phyloP scores from a whole-genome alignment of 2,113 vertebrate species.

The Sinocyclocheilus rhinocerous region DNA sequence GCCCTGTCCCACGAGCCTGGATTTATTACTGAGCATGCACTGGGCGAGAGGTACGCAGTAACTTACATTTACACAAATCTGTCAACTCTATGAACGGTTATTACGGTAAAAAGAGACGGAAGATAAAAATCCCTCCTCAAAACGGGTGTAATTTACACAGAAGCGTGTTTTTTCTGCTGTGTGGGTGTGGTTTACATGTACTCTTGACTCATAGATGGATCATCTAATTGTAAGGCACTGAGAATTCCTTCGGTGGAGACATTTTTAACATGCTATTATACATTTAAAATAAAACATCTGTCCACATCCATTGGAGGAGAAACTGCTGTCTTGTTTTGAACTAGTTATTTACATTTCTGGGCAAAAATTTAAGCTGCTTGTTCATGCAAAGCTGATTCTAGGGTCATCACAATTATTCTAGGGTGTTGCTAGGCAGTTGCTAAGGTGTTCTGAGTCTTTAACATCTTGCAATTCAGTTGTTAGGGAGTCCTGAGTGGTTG shows the following conservation, averaged over 20 bases:
- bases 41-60: constrained; percentile 11
- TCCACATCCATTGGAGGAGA: too few species aligned
- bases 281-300: too few species aligned
- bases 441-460: too few species aligned
- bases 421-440: too few species aligned
- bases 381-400: background rate
- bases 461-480: too few species aligned
- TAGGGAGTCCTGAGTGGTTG: too few species aligned
- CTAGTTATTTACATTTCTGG: too few species aligned
- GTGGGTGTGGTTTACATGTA: constrained; percentile 1
- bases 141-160: too few species aligned
- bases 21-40: constrained; percentile 40
- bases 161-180: background rate
- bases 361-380: background rate
- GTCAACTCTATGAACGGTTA: constrained; percentile 19
- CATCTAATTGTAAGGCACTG: constrained; percentile 15
- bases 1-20: constrained; percentile 30
- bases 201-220: constrained; percentile 9
- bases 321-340: too few species aligned
- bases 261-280: background rate
- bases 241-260: constrained; percentile 9
- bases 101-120: background rate
- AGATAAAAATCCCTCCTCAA: too few species aligned
- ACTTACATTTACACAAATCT: constrained; percentile 29
- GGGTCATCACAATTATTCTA: too few species aligned